Conservation (phyloP, 2,888 invertebrate species). For the Trichogramma dendrolimi region DNA sequence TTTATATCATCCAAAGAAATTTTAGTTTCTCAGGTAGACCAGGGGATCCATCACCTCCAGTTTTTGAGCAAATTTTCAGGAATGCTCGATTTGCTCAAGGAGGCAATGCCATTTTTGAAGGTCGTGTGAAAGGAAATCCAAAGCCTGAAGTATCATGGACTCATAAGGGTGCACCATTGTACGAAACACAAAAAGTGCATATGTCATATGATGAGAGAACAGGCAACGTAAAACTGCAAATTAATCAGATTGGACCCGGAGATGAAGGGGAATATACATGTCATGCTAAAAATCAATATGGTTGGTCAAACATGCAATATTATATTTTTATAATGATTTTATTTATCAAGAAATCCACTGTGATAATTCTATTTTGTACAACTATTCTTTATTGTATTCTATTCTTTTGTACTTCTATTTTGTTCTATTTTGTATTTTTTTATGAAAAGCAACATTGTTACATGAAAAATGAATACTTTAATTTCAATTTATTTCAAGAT, state of each 20-base stretch:
- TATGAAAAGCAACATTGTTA: neutral
- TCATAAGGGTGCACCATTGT: slow-evolving; percentile 77
- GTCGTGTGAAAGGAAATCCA: slow-evolving; percentile 84
- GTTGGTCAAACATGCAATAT: slow-evolving; percentile 32
- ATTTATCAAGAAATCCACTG: neutral
- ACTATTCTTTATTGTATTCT: too few species aligned
- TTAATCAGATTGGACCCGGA: slow-evolving; percentile 90
- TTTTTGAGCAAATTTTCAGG: slow-evolving; percentile 92
- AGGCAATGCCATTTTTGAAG: slow-evolving; percentile 89
- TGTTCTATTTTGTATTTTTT: neutral
- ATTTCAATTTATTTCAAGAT: neutral
- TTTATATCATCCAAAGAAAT: neutral
- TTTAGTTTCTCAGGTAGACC: slow-evolving; percentile 55
- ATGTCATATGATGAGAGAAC: slow-evolving; percentile 88
- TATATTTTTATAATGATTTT: slow-evolving; percentile 1
- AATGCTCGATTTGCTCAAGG: slow-evolving; percentile 94
- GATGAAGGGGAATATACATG: slow-evolving; percentile 97
- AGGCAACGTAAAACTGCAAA: slow-evolving; percentile 85
- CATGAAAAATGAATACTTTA: neutral
- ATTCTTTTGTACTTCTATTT: too few species aligned
- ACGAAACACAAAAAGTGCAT: slow-evolving; percentile 81
- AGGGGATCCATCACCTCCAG: slow-evolving; percentile 82
- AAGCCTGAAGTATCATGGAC: slow-evolving; percentile 89
- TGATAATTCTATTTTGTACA: too few species aligned
- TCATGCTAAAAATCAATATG: slow-evolving; percentile 90